These are phyloP conservation scores for Cynaeus angustus DNA, from an alignment of 2,888 invertebrate genomes.

Conservation along the genomic window DNA sequence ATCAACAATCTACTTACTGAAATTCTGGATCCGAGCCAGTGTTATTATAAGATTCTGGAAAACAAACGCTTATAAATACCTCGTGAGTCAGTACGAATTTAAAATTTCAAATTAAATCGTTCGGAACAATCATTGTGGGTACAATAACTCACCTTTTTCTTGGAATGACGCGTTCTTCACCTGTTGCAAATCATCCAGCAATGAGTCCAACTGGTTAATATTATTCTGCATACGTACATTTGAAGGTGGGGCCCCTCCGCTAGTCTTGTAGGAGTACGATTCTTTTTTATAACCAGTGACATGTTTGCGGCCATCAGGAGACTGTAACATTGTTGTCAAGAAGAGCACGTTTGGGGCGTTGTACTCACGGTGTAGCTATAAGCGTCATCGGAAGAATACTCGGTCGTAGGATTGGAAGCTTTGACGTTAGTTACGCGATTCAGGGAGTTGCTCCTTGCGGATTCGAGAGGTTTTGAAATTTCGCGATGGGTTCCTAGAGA, in stretches of 20 bases:
- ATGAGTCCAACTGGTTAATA: constrained; percentile 83
- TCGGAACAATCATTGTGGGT: constrained; percentile 61
- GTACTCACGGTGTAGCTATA: constrained; percentile 67
- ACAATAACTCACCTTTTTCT: constrained; percentile 59
- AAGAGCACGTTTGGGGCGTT: background rate
- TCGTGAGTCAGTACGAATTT: constrained; percentile 68
- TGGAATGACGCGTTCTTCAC: constrained; percentile 66
- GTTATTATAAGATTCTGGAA: constrained; percentile 68
- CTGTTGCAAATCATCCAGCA: constrained; percentile 82
- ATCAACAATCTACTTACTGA: constrained; percentile 64
- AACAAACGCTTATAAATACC: constrained; percentile 61
- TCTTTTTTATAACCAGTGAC: constrained; percentile 69
- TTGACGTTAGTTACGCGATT: constrained; percentile 65
- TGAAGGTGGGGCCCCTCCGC: constrained; percentile 60
- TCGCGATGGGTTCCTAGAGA: constrained; percentile 65
- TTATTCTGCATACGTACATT: constrained; percentile 73
- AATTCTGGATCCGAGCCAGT: constrained; percentile 68
- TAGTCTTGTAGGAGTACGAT: constrained; percentile 66
- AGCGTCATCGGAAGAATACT: constrained; percentile 69
- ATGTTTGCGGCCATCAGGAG: constrained; percentile 68
- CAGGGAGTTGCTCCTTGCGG: constrained; percentile 64
- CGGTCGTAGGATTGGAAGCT: constrained; percentile 68
- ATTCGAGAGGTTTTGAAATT: constrained; percentile 57
- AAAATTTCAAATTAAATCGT: constrained; percentile 52
- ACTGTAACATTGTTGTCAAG: constrained; percentile 60